Percentiles rank a stretch among this genome's conserved stretches.
phyloP scores from a whole-genome alignment of 2,888 invertebrate species.

The Yponomeuta malinellus region DNA sequence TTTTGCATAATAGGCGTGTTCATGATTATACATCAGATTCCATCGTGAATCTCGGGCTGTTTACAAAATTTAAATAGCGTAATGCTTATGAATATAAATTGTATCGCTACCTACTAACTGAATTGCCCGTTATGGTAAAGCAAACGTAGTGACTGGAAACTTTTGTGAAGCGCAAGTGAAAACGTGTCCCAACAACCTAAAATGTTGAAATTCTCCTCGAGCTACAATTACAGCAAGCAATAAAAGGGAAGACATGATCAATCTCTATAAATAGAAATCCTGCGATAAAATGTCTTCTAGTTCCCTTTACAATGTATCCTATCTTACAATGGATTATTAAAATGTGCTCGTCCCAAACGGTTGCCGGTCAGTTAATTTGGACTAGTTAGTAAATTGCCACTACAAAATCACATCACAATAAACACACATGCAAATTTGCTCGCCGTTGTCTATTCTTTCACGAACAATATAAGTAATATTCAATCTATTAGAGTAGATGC shows the following conservation, averaged over 20 bases:
- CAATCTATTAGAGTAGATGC: slow-evolving; percentile 7
- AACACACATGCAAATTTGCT: slow-evolving; percentile 55
- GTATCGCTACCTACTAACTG: background rate
- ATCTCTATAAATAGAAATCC: background rate
- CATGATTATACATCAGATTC: background rate
- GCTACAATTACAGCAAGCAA: background rate
- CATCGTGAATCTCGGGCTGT: background rate
- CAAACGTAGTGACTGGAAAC: background rate
- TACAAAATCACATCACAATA: slow-evolving; percentile 33
- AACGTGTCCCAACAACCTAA: background rate
- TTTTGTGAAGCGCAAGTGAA: background rate
- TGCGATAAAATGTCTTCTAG: background rate
- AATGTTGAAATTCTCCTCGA: background rate
- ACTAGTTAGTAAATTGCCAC: slow-evolving; percentile 16
- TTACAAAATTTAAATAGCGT: background rate
- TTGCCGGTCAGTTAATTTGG: background rate
- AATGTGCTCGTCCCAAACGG: background rate
- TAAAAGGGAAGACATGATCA: background rate
- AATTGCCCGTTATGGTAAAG: background rate
- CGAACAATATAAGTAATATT: background rate
- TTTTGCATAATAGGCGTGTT: background rate
- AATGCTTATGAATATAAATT: background rate
- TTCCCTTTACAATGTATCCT: background rate
- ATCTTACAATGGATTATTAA: background rate
- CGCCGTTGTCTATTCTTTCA: background rate